Conservation (phyloP, 2,797 vertebrate species). For the Gymnothorax javanicus region DNA sequence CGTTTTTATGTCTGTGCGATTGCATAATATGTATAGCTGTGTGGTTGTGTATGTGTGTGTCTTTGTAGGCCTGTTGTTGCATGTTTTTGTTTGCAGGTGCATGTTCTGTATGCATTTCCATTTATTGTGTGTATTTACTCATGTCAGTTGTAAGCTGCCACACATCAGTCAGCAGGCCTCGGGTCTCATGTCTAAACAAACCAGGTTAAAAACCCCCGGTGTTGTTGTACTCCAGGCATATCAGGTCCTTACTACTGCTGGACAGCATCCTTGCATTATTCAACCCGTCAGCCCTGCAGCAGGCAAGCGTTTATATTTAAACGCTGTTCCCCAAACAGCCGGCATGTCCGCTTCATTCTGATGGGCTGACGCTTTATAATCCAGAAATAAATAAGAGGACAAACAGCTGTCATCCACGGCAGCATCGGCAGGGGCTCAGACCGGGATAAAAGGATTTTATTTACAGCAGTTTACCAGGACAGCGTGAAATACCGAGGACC, state of each 20-base stretch:
- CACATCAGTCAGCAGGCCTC: constrained; percentile 69
- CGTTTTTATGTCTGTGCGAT: no score
- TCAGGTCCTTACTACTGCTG: neutral
- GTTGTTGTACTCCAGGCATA: constrained; percentile 9
- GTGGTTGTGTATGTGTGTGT: no score
- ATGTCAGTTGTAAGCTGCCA: constrained; percentile 64
- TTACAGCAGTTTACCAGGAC: constrained; percentile 13
- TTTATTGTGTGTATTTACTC: constrained; percentile 75
- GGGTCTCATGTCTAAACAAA: constrained; percentile 66
- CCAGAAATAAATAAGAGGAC: constrained; percentile 72
- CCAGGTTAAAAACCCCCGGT: neutral
- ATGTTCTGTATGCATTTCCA: constrained; percentile 62
- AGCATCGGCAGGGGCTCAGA: neutral
- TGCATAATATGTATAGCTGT: no score
- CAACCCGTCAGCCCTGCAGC: constrained; percentile 72
- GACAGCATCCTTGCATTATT: constrained; percentile 63
- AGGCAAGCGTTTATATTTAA: constrained; percentile 72
- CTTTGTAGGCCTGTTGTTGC: no score
- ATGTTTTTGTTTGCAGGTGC: no score
- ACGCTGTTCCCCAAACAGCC: constrained; percentile 74
- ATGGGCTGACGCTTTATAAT: constrained; percentile 62
- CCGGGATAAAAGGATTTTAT: constrained; percentile 14
- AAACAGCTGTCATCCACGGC: neutral
- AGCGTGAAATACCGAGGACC: neutral
- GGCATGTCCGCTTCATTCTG: constrained; percentile 74